These are phyloP conservation scores for Shinisaurus crocodilurus DNA, from an alignment of 2,113 vertebrate species.

Conservation along the genomic window DNA sequence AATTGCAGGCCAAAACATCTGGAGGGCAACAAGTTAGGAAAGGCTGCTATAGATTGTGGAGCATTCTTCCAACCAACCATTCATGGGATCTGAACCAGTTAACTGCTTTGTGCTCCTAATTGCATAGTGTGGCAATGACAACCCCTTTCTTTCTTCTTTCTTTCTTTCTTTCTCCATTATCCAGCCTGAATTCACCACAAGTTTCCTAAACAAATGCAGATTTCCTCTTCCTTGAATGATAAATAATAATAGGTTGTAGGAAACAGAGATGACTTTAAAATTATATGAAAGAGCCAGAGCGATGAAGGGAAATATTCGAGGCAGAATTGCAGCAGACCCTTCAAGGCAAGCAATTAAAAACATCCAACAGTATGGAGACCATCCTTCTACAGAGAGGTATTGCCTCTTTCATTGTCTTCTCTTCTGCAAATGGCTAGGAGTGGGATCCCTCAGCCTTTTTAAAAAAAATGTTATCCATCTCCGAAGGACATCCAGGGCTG, in stretches of 20 bases:
- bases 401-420: background rate
- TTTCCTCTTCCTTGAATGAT: conserved; percentile 11
- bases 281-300: background rate
- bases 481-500: background rate
- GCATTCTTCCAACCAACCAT: too few relatives aligned
- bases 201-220: conserved; percentile 12
- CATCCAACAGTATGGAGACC: background rate
- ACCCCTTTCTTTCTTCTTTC: background rate
- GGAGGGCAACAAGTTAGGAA: too few relatives aligned
- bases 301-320: background rate
- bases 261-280: conserved; percentile 9
- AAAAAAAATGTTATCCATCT: background rate
- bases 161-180: background rate
- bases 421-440: background rate
- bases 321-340: background rate
- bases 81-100: background rate
- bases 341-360: background rate
- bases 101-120: background rate
- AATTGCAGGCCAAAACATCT: too few relatives aligned
- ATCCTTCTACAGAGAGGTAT: background rate
- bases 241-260: conserved; percentile 22
- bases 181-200: background rate
- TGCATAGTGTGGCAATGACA: background rate
- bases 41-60: background rate
- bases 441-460: background rate